Evolutionary conservation across 2,888 invertebrate species (phyloP).

Genomic region (Amorpha juglandis): DNA sequence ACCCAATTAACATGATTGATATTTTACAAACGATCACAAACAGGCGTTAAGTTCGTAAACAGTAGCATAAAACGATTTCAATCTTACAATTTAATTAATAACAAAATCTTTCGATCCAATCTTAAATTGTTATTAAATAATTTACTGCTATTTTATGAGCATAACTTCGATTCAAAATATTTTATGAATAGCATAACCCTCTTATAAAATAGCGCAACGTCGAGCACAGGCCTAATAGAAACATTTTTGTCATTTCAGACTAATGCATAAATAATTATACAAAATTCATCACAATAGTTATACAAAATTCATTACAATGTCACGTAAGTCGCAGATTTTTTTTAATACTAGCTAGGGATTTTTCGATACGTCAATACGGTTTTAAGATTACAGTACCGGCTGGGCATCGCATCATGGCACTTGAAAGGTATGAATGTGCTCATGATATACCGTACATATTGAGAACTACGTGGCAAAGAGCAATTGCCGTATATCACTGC

Average conservation of each 20-base stretch:
- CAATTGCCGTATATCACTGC: too few relatives aligned
- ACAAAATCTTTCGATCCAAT: not conserved
- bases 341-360: constrained; percentile 1
- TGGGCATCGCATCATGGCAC: too few relatives aligned
- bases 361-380: not conserved
- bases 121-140: not conserved
- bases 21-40: constrained; percentile 21
- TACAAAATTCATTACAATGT: too few relatives aligned
- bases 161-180: not conserved
- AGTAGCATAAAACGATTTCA: not conserved
- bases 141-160: not conserved
- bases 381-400: too few relatives aligned
- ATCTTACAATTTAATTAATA: not conserved
- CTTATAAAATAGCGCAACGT: not conserved
- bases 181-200: not conserved
- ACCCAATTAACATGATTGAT: constrained; percentile 31
- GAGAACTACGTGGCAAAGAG: too few relatives aligned
- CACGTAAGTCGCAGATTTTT: too few relatives aligned
- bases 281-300: too few relatives aligned
- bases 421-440: too few relatives aligned
- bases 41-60: constrained; percentile 2
- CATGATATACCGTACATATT: too few relatives aligned
- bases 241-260: not conserved
- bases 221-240: not conserved
- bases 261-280: not conserved